phyloP scores from a whole-genome alignment of 2,797 vertebrate genomes.

The Zenarchopterus dispar region DNA sequence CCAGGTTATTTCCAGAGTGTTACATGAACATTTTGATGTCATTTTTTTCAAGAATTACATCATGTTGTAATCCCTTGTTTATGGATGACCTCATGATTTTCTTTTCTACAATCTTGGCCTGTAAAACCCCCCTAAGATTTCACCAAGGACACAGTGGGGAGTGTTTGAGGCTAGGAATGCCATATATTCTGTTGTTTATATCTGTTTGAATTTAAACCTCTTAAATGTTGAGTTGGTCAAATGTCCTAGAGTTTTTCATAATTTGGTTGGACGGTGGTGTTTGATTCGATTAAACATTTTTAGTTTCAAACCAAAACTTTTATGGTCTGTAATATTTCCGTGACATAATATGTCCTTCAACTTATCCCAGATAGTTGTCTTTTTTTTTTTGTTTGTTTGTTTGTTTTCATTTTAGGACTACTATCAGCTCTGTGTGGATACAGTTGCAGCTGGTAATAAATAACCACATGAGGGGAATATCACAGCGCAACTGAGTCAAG shows the following conservation, averaged over 20 bases:
- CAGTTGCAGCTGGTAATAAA: slow-evolving; percentile 38
- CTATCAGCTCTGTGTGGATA: slow-evolving; percentile 6
- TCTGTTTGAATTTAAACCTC: neutral
- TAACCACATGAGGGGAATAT: slow-evolving; percentile 28
- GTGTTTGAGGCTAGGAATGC: neutral
- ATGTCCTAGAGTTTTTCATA: no score
- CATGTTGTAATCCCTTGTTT: neutral
- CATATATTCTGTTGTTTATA: neutral
- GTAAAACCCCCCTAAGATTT: neutral
- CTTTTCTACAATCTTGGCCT: neutral
- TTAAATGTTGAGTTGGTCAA: neutral
- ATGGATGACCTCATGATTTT: neutral
- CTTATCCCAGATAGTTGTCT: no score
- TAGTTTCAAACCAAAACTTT: no score
- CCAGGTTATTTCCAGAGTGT: no score
- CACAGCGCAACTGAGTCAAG: slow-evolving; percentile 49
- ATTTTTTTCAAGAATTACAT: neutral
- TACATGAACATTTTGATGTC: no score
- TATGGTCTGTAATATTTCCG: no score
- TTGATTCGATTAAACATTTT: no score
- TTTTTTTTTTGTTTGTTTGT: no score
- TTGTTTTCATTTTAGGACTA: neutral
- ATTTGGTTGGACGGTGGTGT: no score
- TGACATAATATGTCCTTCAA: no score
- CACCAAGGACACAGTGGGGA: neutral